These are phyloP conservation scores for Trichomalopsis sarcophagae DNA, from an alignment of 1,140 invertebrate species.

Conservation along the genomic window DNA sequence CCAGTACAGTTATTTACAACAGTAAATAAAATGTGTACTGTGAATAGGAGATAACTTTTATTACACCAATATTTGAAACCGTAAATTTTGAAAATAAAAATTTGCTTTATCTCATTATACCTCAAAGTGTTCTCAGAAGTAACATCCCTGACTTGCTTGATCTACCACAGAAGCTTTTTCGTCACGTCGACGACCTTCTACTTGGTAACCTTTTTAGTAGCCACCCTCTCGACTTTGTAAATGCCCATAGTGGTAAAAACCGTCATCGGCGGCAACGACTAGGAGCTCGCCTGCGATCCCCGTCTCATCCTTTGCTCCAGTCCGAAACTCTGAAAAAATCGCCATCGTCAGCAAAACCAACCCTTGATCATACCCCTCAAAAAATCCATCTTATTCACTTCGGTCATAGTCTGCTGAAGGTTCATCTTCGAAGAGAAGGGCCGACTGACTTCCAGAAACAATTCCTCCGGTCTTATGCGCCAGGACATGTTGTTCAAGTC, in stretches of 20 bases:
- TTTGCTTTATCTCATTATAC: conserved; percentile 51
- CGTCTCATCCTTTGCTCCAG: conserved; percentile 73
- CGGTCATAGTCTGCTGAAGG: conserved; percentile 76
- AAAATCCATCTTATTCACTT: conserved; percentile 50
- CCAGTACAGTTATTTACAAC: too few relatives aligned
- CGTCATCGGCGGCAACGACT: conserved; percentile 79
- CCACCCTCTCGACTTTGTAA: conserved; percentile 88
- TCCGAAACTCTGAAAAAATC: conserved; percentile 70
- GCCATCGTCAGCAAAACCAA: too few relatives aligned
- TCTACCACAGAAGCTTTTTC: conserved; percentile 88
- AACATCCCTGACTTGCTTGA: conserved; percentile 88
- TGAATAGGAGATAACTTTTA: too few relatives aligned
- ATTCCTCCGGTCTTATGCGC: conserved; percentile 87
- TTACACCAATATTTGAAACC: too few relatives aligned
- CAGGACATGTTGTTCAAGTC: conserved; percentile 91
- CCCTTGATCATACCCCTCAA: too few relatives aligned
- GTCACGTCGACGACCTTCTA: conserved; percentile 88
- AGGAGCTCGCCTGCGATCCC: conserved; percentile 80
- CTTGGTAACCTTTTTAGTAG: conserved; percentile 87
- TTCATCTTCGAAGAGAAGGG: conserved; percentile 84
- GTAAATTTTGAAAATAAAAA: too few relatives aligned
- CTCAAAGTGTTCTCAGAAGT: conserved; percentile 91
- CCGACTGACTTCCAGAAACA: conserved; percentile 84
- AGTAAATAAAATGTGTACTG: too few relatives aligned
- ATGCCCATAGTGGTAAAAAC: conserved; percentile 86